Evolutionary conservation across 2,113 vertebrate species (phyloP), one percentile per base, ranked within the genome.

Genomic region (Struthidea cinerea): DNA sequence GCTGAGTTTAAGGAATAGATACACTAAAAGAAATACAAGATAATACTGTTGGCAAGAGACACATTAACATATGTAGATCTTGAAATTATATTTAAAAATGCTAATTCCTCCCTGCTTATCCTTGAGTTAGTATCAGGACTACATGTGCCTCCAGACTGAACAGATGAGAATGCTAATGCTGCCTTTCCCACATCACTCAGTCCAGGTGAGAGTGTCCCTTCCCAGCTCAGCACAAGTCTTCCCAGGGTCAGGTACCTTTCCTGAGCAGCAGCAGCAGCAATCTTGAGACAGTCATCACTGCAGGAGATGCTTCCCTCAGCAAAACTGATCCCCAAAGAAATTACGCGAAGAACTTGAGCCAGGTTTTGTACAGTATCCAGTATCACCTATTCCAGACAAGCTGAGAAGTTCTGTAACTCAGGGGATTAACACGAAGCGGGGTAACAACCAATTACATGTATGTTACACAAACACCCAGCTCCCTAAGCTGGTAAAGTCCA

Each of bases 171-270:
- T 33, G 78, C 24, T 47, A 42, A 44, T 2, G 35, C 32, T 77
- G 77, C 35, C 63, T 74, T 55, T 50, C 16, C 33, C 35, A 32
- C 56, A 53, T 30, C 44, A 28, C 37, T 47, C 22, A 59, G 35
- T 42, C 6, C 16, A 26, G 53, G 44, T 0, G 0, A 57, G 6
- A 13, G 10, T 3, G 22, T 27, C 37, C 73, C 49, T 55, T 55
- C 28, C 42, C 33, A 57, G 50, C 15, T 10, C 64, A 59, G 55
- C 4, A 0, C 0, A 0, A 69, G 49, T 33, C 41, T 27, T 28
- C 18, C 44, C 56, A 65, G 11, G 39, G 11, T 39, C 20, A 74
- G 63, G n/a, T 3, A 22, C 27, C 30, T 26, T 50, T 13, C 24
- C 46, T 17, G 18, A 57, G 18, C 23, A 61, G 76, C 33, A 69